phyloP scores from a whole-genome alignment of 1,140 invertebrate species.

The Neelides sp. region DNA sequence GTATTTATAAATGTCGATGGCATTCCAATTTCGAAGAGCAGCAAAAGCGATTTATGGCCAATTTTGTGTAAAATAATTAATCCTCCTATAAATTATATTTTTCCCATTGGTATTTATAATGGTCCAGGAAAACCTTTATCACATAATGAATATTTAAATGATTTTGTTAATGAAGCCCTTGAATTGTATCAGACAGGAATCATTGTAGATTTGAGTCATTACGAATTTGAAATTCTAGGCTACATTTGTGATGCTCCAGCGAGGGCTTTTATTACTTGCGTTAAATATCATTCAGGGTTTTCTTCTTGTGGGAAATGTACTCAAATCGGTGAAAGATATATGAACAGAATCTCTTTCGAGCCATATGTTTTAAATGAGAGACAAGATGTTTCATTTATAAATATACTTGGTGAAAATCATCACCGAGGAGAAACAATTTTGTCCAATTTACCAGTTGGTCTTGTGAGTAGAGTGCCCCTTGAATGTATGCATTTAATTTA shows the following conservation, averaged over 20 bases:
- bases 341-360: too few species aligned
- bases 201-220: neutral
- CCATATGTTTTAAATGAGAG: too few species aligned
- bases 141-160: neutral
- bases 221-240: neutral
- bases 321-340: conserved; percentile 12
- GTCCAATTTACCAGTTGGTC: neutral
- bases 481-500: conserved; percentile 11
- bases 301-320: conserved; percentile 21
- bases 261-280: conserved; percentile 20
- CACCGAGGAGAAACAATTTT: neutral
- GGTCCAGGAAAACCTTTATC: neutral
- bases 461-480: neutral
- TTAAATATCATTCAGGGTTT: conserved; percentile 18
- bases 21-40: neutral
- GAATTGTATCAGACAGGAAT: neutral
- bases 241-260: conserved; percentile 21
- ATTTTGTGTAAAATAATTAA: neutral
- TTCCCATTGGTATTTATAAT: neutral
- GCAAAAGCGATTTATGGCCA: neutral
- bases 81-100: neutral
- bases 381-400: too few species aligned
- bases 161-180: neutral
- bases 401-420: too few species aligned
- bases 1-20: neutral